Conservation (phyloP, 1,140 invertebrate species). For the Acyrthosiphon pisum region DNA sequence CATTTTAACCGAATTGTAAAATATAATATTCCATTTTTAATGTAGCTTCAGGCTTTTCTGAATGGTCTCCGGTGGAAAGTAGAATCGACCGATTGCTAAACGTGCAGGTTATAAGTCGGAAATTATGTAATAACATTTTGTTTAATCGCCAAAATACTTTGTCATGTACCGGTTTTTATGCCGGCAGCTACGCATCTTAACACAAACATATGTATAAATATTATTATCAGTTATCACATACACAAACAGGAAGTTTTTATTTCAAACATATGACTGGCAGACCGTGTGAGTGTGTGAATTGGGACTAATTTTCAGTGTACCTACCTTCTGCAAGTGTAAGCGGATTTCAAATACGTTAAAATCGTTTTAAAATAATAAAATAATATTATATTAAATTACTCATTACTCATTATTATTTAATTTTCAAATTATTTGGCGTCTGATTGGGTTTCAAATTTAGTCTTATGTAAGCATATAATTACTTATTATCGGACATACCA, state of each 20-base stretch:
- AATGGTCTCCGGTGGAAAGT: conserved; percentile 24
- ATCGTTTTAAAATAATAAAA: background rate
- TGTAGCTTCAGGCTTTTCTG: background rate
- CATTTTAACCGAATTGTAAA: background rate
- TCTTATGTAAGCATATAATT: conserved; percentile 9
- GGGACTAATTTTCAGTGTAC: background rate
- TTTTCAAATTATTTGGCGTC: background rate
- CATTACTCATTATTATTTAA: conserved; percentile 8
- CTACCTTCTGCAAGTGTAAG: background rate
- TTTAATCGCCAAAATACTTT: conserved; percentile 40
- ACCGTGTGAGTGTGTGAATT: background rate
- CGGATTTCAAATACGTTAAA: background rate
- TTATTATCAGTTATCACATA: conserved; percentile 30
- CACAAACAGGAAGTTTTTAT: conserved; percentile 41
- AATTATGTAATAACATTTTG: conserved; percentile 8
- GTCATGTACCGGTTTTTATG: conserved; percentile 31
- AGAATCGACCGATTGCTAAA: background rate
- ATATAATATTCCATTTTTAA: conserved; percentile 12
- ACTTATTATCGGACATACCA: background rate
- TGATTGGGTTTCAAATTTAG: background rate
- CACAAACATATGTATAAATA: background rate
- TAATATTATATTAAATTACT: conserved; percentile 5
- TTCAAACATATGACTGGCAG: background rate
- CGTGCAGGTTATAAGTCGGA: background rate
- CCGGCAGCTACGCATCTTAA: conserved; percentile 16